Evolutionary conservation across 2,888 invertebrate genomes (phyloP).

Genomic region (Limenitis camilla): DNA sequence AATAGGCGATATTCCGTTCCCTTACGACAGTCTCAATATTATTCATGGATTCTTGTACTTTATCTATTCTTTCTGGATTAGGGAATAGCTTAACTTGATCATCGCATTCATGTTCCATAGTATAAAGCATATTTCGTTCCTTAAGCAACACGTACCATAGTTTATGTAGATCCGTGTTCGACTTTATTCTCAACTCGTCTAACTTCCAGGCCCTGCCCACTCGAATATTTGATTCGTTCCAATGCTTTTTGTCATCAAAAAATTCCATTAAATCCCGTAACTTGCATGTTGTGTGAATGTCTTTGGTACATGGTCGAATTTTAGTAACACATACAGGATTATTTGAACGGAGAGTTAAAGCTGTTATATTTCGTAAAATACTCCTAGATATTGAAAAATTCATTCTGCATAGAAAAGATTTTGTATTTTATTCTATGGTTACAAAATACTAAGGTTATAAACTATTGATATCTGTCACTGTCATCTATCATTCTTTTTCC

Average conservation of each 20-base stretch:
- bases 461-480: too few relatives aligned
- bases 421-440: too few relatives aligned
- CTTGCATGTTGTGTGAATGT: slow-evolving; percentile 52
- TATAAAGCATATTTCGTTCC: slow-evolving; percentile 96
- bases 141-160: slow-evolving; percentile 94
- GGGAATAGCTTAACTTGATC: slow-evolving; percentile 82
- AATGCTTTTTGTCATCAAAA: slow-evolving; percentile 90
- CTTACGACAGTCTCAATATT: slow-evolving; percentile 92
- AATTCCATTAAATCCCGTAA: slow-evolving; percentile 85
- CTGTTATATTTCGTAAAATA: slow-evolving; percentile 33
- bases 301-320: slow-evolving; percentile 13
- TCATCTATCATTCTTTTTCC: too few relatives aligned
- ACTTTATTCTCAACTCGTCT: slow-evolving; percentile 95
- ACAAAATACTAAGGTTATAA: too few relatives aligned
- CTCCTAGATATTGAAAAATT: slow-evolving; percentile 16
- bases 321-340: slow-evolving; percentile 31
- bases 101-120: slow-evolving; percentile 92
- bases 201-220: slow-evolving; percentile 90
- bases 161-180: slow-evolving; percentile 96
- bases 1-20: slow-evolving; percentile 94
- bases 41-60: slow-evolving; percentile 95
- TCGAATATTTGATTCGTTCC: slow-evolving; percentile 83
- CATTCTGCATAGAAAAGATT: too few relatives aligned
- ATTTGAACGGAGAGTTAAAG: slow-evolving; percentile 34
- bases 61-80: slow-evolving; percentile 94